Evolutionary conservation across 1,140 invertebrate species (phyloP), one percentile per base, ranked within the genome.

Genomic region (Oedothorax gibbosus): DNA sequence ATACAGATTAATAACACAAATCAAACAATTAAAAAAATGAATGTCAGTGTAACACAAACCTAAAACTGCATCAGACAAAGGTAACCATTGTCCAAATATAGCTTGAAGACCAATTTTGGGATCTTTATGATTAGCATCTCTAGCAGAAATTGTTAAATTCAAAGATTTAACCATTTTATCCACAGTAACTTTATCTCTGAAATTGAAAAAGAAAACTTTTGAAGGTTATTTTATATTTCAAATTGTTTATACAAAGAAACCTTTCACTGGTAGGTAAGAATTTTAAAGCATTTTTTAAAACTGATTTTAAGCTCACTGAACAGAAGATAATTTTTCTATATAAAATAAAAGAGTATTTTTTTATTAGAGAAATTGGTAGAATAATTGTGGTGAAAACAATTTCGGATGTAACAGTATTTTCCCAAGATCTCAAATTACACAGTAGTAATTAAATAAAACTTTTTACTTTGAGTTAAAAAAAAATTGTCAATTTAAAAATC

Each of bases 81-180:
- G 97, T 18, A 98, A 91, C 98, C 98, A 99, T 87, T 97, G 94
- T 35, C 93, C 93, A 89, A 94, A 94, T 21, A 99, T 93, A 0
- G 94, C 93, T 89, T 96, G 94, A 0, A 98, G 90, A 88, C 96
- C 94, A 5, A 93, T 90, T 90, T 94, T 94, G 0, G 92, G 88
- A 91, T 99, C 97, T 14, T 93, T 95, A 80, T 95, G 93, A 83
- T 93, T 93, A 75, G 96, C 89, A 90, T 98, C 96, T 87, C 96
- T 90, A 0, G 93, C 90, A 0, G 93, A 92, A 76, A 98, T 91
- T 89, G 94, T 95, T 8, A 99, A 93, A 73, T 94, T 93, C 65
- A 99, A 90, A 88, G 95, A 96, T 69, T 94, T 93, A 2, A 95
- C 93, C 87, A 99, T 97, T 81, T 93, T 92, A n/a, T 93, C 92